Base-by-base conservation (phyloP, 2,888 invertebrate genomes). In the Yponomeuta evonymella region DNA sequence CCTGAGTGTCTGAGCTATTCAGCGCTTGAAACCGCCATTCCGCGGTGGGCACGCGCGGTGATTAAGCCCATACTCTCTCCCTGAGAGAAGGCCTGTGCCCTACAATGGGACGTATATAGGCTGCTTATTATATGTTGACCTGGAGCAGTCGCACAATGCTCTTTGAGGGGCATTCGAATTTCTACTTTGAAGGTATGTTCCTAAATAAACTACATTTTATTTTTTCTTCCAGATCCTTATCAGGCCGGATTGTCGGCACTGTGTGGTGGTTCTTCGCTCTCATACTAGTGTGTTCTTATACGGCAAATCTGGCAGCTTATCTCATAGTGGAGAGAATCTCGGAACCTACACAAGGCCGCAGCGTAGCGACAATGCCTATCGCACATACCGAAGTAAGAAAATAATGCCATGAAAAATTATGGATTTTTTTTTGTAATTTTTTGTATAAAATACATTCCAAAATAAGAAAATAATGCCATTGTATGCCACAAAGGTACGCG, bases 231-330 rank as follows among this genome's bases (percentile, higher is more conserved):
- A 94, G 97, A 82, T 97, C 97, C 4, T 94, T 97, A 76, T 97
- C 98, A 0, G 98, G 98, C 5, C 94, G 99, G 73, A 98, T 99
- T 79, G 99, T 99, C 2, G 98, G 98, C 66, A 97, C 98, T 64
- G 98, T 99, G 1, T 99, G 99, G 99, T 99, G 99, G 99, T 99
- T 99, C 89, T 99, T 99, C 90, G 99, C 99, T 0, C 93, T 99
- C 74, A 99, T 99, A 81, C 94, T 99, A 72, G 98, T 99, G 75
- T 99, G 99, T 71, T 99, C 99, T 33, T 99, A 99, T 87, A 99
- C 99, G 67, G 99, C 99, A 73, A 99, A 99, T 89, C 93, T 99
- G 79, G 98, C 98, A 1, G 99, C 99, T 4, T 99, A 99, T 87
- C 94, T 99, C 72, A 99, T 99, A 15, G 96, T 99, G 72, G 98